Conservation (phyloP, 2,888 invertebrate genomes). For the Drosophila paranaensis region DNA sequence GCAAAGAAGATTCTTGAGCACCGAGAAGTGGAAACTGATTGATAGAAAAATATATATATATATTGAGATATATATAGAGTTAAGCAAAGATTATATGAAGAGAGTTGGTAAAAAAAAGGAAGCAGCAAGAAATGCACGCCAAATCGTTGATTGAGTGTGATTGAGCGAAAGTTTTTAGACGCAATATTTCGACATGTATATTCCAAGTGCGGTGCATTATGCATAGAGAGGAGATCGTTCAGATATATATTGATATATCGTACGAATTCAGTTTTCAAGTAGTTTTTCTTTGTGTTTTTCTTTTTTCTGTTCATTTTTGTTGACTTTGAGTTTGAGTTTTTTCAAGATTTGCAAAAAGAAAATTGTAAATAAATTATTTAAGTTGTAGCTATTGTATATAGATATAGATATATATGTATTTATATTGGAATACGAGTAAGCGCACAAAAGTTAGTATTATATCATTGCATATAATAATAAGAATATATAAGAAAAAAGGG, state of each 20-base stretch:
- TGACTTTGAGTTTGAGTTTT: neutral
- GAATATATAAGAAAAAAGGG: slow-evolving; percentile 31
- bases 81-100: slow-evolving; percentile 39
- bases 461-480: slow-evolving; percentile 46
- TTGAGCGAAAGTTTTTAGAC: slow-evolving; percentile 20
- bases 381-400: slow-evolving; percentile 49
- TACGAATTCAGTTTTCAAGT: slow-evolving; percentile 31
- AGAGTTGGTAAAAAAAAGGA: slow-evolving; percentile 36
- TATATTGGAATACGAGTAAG: slow-evolving; percentile 49
- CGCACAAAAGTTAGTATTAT: slow-evolving; percentile 55
- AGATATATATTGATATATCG: slow-evolving; percentile 23
- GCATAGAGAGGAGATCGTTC: slow-evolving; percentile 28
- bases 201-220: slow-evolving; percentile 41
- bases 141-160: slow-evolving; percentile 28
- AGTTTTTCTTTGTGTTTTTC: slow-evolving; percentile 74
- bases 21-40: slow-evolving; percentile 17
- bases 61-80: slow-evolving; percentile 12
- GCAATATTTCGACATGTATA: slow-evolving; percentile 4
- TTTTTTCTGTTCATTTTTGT: slow-evolving; percentile 16
- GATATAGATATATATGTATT: slow-evolving; percentile 33
- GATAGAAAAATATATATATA: slow-evolving; percentile 6
- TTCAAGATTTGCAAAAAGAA: slow-evolving; percentile 49
- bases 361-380: slow-evolving; percentile 46
- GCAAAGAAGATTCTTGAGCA: slow-evolving; percentile 38
- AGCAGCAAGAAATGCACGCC: slow-evolving; percentile 40